Conservation (phyloP, 1,140 invertebrate genomes). For the Nephila pilipes region DNA sequence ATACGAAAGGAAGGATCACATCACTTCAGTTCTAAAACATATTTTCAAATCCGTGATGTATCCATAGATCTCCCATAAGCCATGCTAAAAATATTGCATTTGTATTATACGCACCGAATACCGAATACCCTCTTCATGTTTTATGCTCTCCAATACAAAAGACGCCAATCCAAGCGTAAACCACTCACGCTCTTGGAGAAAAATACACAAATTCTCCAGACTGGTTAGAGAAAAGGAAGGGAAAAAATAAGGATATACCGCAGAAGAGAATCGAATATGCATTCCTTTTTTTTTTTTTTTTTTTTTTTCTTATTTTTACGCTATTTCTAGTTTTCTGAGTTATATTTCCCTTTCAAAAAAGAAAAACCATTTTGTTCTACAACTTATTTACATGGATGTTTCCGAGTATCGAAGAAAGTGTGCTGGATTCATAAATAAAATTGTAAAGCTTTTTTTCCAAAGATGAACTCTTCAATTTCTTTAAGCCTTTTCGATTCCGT, state of each 20-base stretch:
- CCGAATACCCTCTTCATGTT: slow-evolving; percentile 16
- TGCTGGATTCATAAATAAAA: slow-evolving; percentile 51
- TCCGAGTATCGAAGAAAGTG: slow-evolving; percentile 28
- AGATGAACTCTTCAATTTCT: not conserved
- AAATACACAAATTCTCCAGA: slow-evolving; percentile 31
- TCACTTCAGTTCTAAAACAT: not conserved
- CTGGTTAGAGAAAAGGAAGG: not conserved
- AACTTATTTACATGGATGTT: slow-evolving; percentile 54
- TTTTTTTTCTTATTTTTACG: not conserved
- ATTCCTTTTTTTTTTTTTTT: not conserved
- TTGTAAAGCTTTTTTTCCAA: not conserved
- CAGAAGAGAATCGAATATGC: not conserved
- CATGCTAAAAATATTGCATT: slow-evolving; percentile 23
- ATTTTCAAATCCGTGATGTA: not conserved
- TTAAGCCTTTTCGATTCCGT: not conserved
- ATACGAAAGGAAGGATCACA: not conserved
- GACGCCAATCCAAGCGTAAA: slow-evolving; percentile 8
- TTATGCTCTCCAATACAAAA: slow-evolving; percentile 43
- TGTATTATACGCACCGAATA: not conserved
- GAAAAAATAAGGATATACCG: slow-evolving; percentile 4
- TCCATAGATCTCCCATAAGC: not conserved
- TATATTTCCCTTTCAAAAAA: not conserved
- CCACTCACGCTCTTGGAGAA: not conserved
- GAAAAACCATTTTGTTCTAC: slow-evolving; percentile 33
- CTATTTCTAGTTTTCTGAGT: slow-evolving; percentile 5